phyloP scores from a whole-genome alignment of 1,140 invertebrate genomes.

The Palaemon carinicauda region DNA sequence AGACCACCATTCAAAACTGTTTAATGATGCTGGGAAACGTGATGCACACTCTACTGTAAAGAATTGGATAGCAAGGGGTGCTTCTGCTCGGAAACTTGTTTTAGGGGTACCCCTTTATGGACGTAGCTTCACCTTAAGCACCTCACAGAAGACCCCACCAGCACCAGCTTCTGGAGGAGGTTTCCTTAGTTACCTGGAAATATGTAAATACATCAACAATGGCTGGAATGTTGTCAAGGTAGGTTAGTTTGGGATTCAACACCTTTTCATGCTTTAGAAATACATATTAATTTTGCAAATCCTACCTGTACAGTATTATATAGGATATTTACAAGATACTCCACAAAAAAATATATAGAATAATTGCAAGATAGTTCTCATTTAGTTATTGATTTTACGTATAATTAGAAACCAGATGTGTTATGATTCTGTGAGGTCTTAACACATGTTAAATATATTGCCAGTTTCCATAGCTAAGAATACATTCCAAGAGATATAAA shows the following conservation, averaged over 20 bases:
- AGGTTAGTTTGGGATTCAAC: background rate
- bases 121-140: constrained; percentile 62
- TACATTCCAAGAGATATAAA: too few relatives aligned
- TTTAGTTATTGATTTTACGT: too few relatives aligned
- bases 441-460: too few relatives aligned
- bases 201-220: constrained; percentile 47
- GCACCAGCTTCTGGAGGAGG: constrained; percentile 19
- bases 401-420: too few relatives aligned
- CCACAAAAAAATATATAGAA: too few relatives aligned
- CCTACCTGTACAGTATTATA: too few relatives aligned
- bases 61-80: constrained; percentile 64
- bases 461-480: too few relatives aligned
- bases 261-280: background rate
- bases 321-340: too few relatives aligned
- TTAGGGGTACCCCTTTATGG: constrained; percentile 65
- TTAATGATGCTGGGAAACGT: constrained; percentile 37
- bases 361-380: too few relatives aligned
- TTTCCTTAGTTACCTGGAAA: constrained; percentile 53
- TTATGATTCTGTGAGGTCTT: too few relatives aligned
- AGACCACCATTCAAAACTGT: constrained; percentile 64
- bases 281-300: background rate
- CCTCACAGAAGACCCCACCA: constrained; percentile 22
- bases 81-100: constrained; percentile 63
- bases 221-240: constrained; percentile 43
- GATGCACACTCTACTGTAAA: constrained; percentile 61